Conservation (phyloP, 1,140 invertebrate species). For the Eumaeus atala region DNA sequence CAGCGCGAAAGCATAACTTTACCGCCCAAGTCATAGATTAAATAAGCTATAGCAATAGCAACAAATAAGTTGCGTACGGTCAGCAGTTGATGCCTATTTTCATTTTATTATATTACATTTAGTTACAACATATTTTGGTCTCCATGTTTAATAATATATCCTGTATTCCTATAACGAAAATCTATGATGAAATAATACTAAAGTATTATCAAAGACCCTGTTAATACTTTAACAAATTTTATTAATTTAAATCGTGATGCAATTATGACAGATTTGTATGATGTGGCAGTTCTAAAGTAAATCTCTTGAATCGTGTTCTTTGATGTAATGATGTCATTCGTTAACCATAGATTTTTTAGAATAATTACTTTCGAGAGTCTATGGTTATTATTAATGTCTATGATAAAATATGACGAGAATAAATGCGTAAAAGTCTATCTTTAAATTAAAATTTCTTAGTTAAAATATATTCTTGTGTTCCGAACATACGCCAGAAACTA, state of each 20-base stretch:
- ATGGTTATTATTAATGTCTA: neutral
- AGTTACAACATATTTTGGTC: no score
- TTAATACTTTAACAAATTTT: neutral
- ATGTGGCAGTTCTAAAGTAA: neutral
- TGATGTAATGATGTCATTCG: conserved; percentile 53
- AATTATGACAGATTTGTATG: no score
- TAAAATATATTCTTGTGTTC: no score
- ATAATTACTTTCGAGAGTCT: neutral
- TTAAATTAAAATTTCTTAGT: no score
- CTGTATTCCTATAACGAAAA: no score
- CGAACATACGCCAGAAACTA: no score
- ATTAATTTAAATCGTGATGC: neutral
- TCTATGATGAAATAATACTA: no score
- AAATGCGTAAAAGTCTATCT: no score
- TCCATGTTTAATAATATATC: no score
- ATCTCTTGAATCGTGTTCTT: conserved; percentile 29
- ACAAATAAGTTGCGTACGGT: neutral
- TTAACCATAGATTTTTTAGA: conserved; percentile 23
- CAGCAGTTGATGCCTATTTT: neutral
- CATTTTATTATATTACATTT: neutral
- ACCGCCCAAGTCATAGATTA: conserved; percentile 54
- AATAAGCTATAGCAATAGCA: conserved; percentile 8
- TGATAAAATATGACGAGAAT: neutral
- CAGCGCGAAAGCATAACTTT: conserved; percentile 60
- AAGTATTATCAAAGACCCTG: neutral